A percentile compares a stretch with the other conserved stretches of the same genome.
Conservation (phyloP, 2,113 vertebrate species). For the Brachionichthys hirsutus region DNA sequence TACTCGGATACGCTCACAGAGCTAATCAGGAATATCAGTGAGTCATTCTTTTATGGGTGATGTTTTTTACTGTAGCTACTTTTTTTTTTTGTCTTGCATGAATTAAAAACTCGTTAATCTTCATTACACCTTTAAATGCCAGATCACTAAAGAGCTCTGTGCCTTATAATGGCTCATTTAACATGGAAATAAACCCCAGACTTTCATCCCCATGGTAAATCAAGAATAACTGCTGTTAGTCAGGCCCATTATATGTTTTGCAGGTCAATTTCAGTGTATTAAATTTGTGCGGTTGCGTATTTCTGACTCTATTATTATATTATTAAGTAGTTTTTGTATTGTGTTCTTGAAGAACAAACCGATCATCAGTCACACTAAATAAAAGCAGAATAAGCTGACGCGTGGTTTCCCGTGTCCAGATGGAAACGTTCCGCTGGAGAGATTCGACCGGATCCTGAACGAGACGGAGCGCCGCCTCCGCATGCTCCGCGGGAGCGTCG, state of each 20-base stretch:
- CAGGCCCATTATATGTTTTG: conserved; percentile 16
- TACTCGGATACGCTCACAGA: conserved; percentile 77
- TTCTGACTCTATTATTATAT: conserved; percentile 14
- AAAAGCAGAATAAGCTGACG: background rate
- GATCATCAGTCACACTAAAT: too few species aligned
- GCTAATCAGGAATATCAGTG: conserved; percentile 85
- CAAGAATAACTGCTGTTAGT: conserved; percentile 28
- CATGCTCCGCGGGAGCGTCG: conserved; percentile 76
- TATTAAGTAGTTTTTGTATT: background rate
- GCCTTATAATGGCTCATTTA: conserved; percentile 60
- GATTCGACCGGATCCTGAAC: conserved; percentile 73
- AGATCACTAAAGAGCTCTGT: conserved; percentile 46
- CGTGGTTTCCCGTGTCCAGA: conserved; percentile 53
- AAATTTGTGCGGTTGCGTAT: conserved; percentile 10
- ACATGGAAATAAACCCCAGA: conserved; percentile 49
- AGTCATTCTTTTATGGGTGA: conserved; percentile 41
- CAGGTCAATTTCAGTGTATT: conserved; percentile 14
- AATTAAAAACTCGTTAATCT: conserved; percentile 44
- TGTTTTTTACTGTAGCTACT: conserved; percentile 23
- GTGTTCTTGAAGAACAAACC: too few species aligned
- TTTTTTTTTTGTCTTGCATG: conserved; percentile 32
- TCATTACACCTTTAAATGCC: conserved; percentile 57
- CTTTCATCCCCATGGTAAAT: conserved; percentile 29
- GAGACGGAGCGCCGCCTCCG: conserved; percentile 75
- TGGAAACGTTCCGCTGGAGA: conserved; percentile 60